Evolutionary conservation across 2,797 vertebrate genomes (phyloP).

Genomic region (Antrozous pallidus): DNA sequence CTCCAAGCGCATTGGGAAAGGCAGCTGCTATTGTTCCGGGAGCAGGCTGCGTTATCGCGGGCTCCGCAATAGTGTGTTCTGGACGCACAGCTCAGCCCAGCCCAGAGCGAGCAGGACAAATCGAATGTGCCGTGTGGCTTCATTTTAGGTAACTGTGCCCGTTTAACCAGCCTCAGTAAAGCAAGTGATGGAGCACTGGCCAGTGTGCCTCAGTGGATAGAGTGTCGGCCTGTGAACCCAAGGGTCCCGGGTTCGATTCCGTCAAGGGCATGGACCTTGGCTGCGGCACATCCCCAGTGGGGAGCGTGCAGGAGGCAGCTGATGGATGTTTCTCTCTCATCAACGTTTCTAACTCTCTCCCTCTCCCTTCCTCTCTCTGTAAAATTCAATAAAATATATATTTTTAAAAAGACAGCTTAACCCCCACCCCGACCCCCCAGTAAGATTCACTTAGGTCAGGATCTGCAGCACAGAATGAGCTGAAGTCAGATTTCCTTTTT

Average conservation of each 20-base stretch:
- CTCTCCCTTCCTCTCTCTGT: too few relatives aligned
- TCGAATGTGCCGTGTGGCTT: background rate
- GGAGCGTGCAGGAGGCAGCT: too few relatives aligned
- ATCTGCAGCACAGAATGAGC: background rate
- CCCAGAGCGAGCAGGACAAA: background rate
- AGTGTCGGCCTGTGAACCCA: too few relatives aligned
- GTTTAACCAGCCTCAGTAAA: too few relatives aligned
- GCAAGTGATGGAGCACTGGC: too few relatives aligned
- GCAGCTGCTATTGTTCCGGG: background rate
- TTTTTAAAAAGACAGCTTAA: background rate
- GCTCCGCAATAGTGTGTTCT: slow-evolving; percentile 61
- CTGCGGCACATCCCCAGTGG: too few relatives aligned
- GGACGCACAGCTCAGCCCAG: background rate
- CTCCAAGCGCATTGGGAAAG: background rate
- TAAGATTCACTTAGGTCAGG: background rate
- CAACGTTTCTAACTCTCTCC: too few relatives aligned
- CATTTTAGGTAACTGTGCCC: background rate
- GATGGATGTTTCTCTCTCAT: too few relatives aligned
- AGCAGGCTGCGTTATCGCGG: slow-evolving; percentile 45
- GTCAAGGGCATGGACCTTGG: too few relatives aligned
- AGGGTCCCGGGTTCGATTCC: too few relatives aligned
- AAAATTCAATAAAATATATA: too few relatives aligned
- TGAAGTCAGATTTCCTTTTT: background rate
- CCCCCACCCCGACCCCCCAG: background rate
- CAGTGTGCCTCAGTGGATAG: too few relatives aligned